phyloP scores from a whole-genome alignment of 2,797 vertebrate genomes.

The Yasuhikotakia modesta region DNA sequence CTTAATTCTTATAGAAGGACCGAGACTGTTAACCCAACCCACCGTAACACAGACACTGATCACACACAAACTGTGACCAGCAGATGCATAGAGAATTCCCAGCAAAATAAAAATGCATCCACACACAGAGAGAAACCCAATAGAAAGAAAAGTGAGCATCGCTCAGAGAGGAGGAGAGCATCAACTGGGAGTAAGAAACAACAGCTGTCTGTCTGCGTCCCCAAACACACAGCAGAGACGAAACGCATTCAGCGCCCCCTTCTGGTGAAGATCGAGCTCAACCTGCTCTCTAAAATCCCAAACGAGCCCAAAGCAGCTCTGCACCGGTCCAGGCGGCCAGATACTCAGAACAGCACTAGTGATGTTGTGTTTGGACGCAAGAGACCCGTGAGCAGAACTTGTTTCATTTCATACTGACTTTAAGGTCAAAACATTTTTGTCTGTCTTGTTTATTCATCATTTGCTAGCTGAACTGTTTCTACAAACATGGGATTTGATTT shows the following conservation, averaged over 20 bases:
- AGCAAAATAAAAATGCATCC: slow-evolving; percentile 70
- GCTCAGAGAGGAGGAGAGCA: neutral
- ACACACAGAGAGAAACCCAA: slow-evolving; percentile 76
- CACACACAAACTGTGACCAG: slow-evolving; percentile 70
- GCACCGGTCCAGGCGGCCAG: slow-evolving; percentile 17
- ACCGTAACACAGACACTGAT: fast-evolving
- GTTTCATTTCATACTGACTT: neutral
- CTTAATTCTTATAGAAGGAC: slow-evolving; percentile 59
- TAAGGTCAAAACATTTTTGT: neutral
- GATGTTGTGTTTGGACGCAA: neutral
- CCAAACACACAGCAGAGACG: neutral
- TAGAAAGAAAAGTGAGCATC: slow-evolving; percentile 60
- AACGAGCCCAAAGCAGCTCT: slow-evolving; percentile 60
- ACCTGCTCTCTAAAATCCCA: slow-evolving; percentile 83
- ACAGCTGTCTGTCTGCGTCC: neutral
- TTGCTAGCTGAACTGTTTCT: neutral
- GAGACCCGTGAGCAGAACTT: slow-evolving; percentile 14
- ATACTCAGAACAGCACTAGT: slow-evolving; percentile 67
- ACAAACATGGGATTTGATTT: too few species aligned
- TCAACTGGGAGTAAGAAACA: neutral
- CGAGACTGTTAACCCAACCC: slow-evolving; percentile 58
- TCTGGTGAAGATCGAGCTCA: slow-evolving; percentile 86
- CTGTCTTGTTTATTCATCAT: neutral
- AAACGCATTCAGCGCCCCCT: slow-evolving; percentile 58
- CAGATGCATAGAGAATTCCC: slow-evolving; percentile 65